A percentile compares a stretch with the other conserved stretches of the same genome.
Conservation (phyloP, 2,888 invertebrate genomes). For the Cecidostiba fungosa region DNA sequence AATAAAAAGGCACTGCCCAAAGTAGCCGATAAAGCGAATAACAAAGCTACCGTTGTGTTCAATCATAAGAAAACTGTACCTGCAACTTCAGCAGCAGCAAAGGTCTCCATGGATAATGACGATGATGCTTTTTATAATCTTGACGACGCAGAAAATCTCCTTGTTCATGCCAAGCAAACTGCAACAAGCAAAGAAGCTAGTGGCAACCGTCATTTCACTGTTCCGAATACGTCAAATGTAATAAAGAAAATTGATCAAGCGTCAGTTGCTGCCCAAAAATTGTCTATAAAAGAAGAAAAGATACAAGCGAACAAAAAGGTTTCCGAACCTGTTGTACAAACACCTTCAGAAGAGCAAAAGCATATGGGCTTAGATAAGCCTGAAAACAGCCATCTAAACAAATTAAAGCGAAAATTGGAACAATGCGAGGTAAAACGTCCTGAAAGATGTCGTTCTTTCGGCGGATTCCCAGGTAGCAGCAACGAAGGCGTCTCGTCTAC, state of each 20-base stretch:
- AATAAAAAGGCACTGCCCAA: background rate
- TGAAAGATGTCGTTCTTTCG: constrained; percentile 60
- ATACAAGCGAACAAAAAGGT: background rate
- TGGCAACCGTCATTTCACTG: constrained; percentile 5
- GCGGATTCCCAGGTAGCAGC: constrained; percentile 50
- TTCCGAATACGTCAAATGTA: constrained; percentile 24
- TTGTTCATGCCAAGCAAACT: background rate
- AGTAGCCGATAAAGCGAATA: background rate
- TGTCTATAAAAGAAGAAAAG: constrained; percentile 28
- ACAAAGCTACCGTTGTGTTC: background rate
- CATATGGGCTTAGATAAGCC: background rate
- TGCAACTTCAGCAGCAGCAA: background rate
- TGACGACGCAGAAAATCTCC: constrained; percentile 30
- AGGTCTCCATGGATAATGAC: constrained; percentile 28
- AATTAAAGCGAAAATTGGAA: constrained; percentile 50
- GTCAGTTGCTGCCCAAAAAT: background rate
- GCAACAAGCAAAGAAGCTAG: background rate
- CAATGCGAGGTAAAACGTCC: constrained; percentile 43
- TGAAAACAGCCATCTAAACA: background rate
- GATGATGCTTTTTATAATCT: constrained; percentile 40
- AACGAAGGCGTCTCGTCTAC: background rate
- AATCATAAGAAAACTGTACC: constrained; percentile 25
- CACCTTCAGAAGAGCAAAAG: background rate
- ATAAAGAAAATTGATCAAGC: constrained; percentile 5
- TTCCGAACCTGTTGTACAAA: background rate